A percentile compares a stretch with the other conserved stretches of the same genome.
Conservation (phyloP, 2,113 vertebrate species). For the Dicentrarchus labrax region DNA sequence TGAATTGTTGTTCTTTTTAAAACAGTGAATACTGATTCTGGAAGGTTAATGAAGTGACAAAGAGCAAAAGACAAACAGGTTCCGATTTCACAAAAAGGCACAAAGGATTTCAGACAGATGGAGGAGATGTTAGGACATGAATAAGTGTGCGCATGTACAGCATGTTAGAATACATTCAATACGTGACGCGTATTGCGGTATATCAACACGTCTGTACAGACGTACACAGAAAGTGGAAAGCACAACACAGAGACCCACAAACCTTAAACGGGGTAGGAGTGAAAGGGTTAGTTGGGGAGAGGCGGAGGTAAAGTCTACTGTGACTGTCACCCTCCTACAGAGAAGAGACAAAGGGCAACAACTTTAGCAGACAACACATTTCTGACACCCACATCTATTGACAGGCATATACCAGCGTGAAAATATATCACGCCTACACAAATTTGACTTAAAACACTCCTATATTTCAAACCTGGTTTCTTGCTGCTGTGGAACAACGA, state of each 20-base stretch:
- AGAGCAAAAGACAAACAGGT: slow-evolving; percentile 8
- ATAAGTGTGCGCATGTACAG: slow-evolving; percentile 45
- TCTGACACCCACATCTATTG: slow-evolving; percentile 33
- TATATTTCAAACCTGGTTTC: neutral
- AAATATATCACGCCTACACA: neutral
- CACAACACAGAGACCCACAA: slow-evolving; percentile 86
- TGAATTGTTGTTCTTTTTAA: neutral
- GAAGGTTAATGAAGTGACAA: neutral
- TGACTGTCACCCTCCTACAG: slow-evolving; percentile 92
- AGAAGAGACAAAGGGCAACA: slow-evolving; percentile 88
- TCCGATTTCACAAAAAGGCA: slow-evolving; percentile 34
- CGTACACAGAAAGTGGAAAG: slow-evolving; percentile 43
- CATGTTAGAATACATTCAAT: neutral
- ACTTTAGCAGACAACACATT: slow-evolving; percentile 65
- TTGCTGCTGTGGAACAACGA: neutral
- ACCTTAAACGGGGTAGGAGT: slow-evolving; percentile 98
- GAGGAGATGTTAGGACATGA: slow-evolving; percentile 51
- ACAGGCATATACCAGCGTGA: slow-evolving; percentile 15
- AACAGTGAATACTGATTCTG: too few species aligned
- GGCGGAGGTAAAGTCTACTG: slow-evolving; percentile 91
- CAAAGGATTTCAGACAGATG: neutral
- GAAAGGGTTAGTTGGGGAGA: slow-evolving; percentile 98
- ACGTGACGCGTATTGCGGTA: neutral
- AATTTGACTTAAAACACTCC: neutral
- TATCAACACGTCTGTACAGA: slow-evolving; percentile 27